Evolutionary conservation across 1,140 invertebrate species (phyloP).

Genomic region (Spodoptera litura): DNA sequence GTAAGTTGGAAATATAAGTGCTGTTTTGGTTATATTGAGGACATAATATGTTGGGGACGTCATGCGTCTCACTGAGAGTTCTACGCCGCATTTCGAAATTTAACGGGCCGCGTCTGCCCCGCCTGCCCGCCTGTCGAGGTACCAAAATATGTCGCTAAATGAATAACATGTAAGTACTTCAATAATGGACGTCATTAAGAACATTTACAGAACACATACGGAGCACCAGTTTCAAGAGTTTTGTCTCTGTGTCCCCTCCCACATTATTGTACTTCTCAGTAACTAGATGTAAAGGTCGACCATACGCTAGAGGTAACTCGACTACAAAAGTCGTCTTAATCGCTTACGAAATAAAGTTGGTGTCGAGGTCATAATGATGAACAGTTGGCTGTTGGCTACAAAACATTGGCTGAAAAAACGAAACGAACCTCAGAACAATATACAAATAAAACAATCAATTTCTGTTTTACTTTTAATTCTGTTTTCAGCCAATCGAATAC

Average conservation of each 20-base stretch:
- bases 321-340: too few species aligned
- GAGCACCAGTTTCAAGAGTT: too few species aligned
- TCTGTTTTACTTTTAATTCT: constrained; percentile 28
- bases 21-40: neutral
- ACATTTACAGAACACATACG: too few species aligned
- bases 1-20: constrained; percentile 1
- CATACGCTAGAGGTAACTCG: too few species aligned
- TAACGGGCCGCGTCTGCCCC: neutral
- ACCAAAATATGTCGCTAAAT: constrained; percentile 16
- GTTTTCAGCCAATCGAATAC: neutral
- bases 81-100: constrained; percentile 11
- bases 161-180: neutral
- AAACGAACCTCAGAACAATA: neutral
- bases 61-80: neutral
- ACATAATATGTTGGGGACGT: neutral
- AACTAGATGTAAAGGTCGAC: too few species aligned
- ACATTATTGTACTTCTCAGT: too few species aligned
- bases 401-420: neutral
- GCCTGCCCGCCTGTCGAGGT: neutral
- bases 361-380: too few species aligned
- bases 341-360: too few species aligned
- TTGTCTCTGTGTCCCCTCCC: neutral
- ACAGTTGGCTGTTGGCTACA: too few species aligned
- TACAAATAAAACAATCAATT: constrained; percentile 10
- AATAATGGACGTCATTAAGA: neutral